A percentile compares a stretch with the other conserved stretches of the same genome.
These are phyloP conservation scores for Apodemus speciosus DNA, from an alignment of 2,113 vertebrate species.

Conservation along the genomic window DNA sequence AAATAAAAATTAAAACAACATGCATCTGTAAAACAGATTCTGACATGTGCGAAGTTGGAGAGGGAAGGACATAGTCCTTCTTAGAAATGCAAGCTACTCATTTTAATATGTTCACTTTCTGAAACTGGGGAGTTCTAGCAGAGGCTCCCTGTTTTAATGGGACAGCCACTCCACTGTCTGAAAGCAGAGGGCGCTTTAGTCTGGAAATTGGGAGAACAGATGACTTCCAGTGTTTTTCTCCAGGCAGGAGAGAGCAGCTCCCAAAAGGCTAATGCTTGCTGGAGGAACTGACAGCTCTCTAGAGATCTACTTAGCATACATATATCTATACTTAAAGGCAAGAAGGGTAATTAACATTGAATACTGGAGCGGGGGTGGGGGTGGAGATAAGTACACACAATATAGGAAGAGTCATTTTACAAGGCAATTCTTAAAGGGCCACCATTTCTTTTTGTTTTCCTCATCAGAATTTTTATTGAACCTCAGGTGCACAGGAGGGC, in stretches of 20 bases:
- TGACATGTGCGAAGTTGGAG: conserved; percentile 16
- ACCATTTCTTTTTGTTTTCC: neutral
- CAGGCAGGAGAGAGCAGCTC: neutral
- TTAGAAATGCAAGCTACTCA: conserved; percentile 10
- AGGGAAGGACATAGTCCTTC: neutral
- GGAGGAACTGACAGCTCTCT: conserved; percentile 35
- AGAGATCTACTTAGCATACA: neutral
- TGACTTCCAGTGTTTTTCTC: neutral
- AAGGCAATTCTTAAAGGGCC: conserved; percentile 25
- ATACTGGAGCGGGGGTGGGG: neutral
- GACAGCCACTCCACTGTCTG: neutral
- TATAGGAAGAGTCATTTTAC: neutral
- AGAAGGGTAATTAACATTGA: neutral
- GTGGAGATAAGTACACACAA: neutral
- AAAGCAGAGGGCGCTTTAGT: conserved; percentile 53
- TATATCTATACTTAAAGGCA: neutral
- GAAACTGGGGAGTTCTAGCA: neutral
- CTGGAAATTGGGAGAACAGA: neutral
- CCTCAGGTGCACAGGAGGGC: neutral
- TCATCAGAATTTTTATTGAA: neutral
- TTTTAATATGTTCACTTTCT: neutral
- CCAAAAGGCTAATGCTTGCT: conserved; percentile 54
- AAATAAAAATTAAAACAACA: neutral
- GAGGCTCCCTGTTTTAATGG: neutral
- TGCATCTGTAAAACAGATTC: neutral